Evolutionary conservation across 2,113 vertebrate genomes (phyloP), one percentile per base, ranked within the genome.

Genomic region (Perognathus longimembris): DNA sequence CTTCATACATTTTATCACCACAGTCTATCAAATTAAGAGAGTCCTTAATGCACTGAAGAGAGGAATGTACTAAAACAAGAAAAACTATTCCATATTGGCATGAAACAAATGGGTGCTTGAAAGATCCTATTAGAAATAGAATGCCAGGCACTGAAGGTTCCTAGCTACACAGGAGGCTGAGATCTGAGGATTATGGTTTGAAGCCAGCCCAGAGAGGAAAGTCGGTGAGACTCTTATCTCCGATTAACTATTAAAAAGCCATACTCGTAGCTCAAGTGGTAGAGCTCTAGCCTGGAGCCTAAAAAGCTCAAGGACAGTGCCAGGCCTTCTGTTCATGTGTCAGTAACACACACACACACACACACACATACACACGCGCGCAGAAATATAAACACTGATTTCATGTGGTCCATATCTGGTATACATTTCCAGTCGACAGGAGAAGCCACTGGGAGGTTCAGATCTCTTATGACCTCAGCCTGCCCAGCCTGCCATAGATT

Each of bases 341-440:
- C 45, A 45, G 45, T 45, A 45, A n/a, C 15, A 54, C 50, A 54
- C 50, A 54, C 50, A 54, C 50, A 54, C 50, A 54, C 50, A 54
- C 50, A 54, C 50, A 54, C 50, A 54, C 50, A 54, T 15, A 54
- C 50, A 54, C 50, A 54, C 50, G 17, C 50, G 17, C 50, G 17
- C 17, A 17, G 50, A 54, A 84, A 84, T 3, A 20, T 4, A 18
- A 70, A 50, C 17, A 2, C 42, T 42, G 34, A 36, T 78, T 57
- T 69, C 66, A 54, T 74, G 57, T 81, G 92, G 42, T 92, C 40
- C 26, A 9, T 70, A 34, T 66, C 38, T 92, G 59, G 91, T 91
- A 94, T 78, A 73, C 24, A 59, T 95, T 96, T 96, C 67, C n/a
- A 45, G 66, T 85, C 75, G 67, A 66, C 89, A 14, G 90, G 61